Conservation (phyloP, 2,113 vertebrate genomes). For the Melanerpes aurifrons region DNA sequence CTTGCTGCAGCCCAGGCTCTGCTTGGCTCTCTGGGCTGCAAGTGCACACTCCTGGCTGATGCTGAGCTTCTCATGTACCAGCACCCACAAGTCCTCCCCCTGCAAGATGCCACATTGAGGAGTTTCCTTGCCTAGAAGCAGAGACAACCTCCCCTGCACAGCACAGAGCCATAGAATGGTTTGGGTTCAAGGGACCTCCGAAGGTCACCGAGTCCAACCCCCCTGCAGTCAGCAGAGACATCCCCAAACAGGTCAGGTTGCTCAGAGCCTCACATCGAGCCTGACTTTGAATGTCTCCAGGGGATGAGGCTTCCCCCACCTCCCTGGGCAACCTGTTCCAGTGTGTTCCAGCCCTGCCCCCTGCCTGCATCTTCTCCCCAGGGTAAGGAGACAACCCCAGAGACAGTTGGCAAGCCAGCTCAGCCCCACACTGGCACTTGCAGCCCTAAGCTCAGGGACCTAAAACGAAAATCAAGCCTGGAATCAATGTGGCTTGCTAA, state of each 20-base stretch:
- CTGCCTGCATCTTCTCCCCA: not conserved
- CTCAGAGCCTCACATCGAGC: too few relatives aligned
- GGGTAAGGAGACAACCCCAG: not conserved
- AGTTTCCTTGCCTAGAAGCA: not conserved
- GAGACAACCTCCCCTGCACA: not conserved
- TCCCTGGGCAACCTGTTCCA: too few relatives aligned
- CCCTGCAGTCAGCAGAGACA: too few relatives aligned
- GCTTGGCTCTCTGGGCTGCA: too few relatives aligned
- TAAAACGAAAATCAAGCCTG: not conserved
- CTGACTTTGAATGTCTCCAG: too few relatives aligned
- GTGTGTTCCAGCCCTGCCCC: not conserved
- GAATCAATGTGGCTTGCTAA: not conserved
- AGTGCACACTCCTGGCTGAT: too few relatives aligned
- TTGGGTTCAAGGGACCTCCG: too few relatives aligned
- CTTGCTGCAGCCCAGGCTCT: too few relatives aligned
- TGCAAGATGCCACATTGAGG: rapidly evolving
- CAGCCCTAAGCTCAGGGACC: not conserved
- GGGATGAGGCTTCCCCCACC: too few relatives aligned
- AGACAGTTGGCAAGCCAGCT: not conserved
- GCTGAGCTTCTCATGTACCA: too few relatives aligned
- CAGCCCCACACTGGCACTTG: rapidly evolving
- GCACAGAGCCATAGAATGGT: not conserved
- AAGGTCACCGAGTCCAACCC: too few relatives aligned
- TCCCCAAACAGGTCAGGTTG: too few relatives aligned
- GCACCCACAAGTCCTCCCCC: not conserved